Conservation (phyloP, 1,140 invertebrate genomes). For the Chelonus insularis region DNA sequence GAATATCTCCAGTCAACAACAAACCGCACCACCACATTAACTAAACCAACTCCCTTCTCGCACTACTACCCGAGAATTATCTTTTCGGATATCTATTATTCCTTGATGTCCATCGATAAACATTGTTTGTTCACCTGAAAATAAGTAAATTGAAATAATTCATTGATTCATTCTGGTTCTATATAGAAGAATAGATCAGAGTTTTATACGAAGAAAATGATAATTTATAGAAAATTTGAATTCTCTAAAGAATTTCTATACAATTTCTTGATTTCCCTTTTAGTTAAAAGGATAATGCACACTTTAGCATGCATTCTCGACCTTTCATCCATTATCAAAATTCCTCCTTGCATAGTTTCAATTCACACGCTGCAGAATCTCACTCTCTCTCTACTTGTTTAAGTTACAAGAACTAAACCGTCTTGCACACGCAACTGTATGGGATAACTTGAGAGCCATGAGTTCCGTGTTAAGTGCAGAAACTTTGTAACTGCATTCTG, state of each 20-base stretch:
- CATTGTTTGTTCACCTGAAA: background rate
- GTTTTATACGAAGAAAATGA: no score
- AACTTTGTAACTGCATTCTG: conserved; percentile 27
- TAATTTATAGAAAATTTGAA: background rate
- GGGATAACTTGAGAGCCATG: conserved; percentile 13
- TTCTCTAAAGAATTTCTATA: background rate
- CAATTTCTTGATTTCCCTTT: conserved; percentile 7
- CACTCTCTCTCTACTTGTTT: conserved; percentile 5
- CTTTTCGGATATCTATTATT: conserved; percentile 16
- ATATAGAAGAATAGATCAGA: no score
- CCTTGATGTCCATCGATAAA: background rate
- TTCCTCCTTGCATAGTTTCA: conserved; percentile 19
- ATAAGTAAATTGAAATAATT: background rate
- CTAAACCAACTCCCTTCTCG: background rate
- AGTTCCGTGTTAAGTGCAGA: conserved; percentile 28
- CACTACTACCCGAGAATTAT: conserved; percentile 1
- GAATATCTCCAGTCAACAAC: conserved; percentile 24
- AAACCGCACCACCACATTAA: background rate
- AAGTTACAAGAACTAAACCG: conserved; percentile 21
- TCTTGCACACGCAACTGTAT: conserved; percentile 7
- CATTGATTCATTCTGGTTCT: no score
- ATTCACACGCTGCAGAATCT: conserved; percentile 15
- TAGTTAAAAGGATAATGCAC: background rate
- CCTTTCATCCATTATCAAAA: conserved; percentile 12
- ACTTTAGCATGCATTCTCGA: conserved; percentile 5